Base-by-base conservation (phyloP, 2,797 vertebrate species). In the Syncerus caffer region DNA sequence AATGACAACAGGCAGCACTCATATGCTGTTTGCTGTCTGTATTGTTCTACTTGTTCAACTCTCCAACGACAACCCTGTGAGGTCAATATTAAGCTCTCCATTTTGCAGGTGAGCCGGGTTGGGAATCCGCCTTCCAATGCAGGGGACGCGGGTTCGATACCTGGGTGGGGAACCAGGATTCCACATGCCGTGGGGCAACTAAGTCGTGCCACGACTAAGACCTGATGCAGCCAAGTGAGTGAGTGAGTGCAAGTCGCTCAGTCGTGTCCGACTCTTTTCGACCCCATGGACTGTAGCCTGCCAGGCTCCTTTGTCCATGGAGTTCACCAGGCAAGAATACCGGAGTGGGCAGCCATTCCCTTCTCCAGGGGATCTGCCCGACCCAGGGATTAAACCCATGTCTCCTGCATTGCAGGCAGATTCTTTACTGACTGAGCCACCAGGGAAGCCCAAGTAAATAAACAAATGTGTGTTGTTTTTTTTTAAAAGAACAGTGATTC, bases 391-490 rank as follows among this genome's bases (percentile, higher is more conserved):
- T 71, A 71, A 71, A 71, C 5, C 19, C 67, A 38, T 1, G 34
- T 23, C 67, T 71, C 67, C 67, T 23, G 34, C 67, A 71, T 71
- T 1, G 11, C 67, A 71, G 19, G 67, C 5, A 71, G 34, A 23
- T 38, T 38, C 34, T 38, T 71, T 23, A 71, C 11, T 23, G 34
- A 38, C 34, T 71, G 10, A 71, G 67, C 34, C 19, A 38, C 67
- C 19, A 38, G 67, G 34, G 5, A 38, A 71, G 34, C 67, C 9
- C 67, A 71, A 38, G 67, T 71, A 71, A 38, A 38, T 38, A 13
- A 71, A 23, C 34, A 13, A 71, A 23, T 38, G 2, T 38, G n/a
- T 21, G 1, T 4, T 1, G 17, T 0, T 34, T 6, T n/a, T 10
- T 67, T 34, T 71, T 12, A 38, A 53, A 53, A 71, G 15, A 16